Conservation (phyloP, 1,140 invertebrate species). For the Meloidogyne floridensis region DNA sequence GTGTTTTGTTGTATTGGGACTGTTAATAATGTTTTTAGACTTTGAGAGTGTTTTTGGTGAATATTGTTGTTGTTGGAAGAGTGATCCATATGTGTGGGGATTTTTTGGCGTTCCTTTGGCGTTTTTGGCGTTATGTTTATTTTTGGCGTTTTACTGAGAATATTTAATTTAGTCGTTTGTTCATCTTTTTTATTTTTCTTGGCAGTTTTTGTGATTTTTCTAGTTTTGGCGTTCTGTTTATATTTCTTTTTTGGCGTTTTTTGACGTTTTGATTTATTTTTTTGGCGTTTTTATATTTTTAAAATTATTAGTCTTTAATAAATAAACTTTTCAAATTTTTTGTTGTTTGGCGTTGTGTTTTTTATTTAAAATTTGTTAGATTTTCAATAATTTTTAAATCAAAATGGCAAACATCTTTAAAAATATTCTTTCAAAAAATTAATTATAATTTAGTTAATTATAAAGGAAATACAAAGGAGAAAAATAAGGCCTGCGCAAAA, state of each 20-base stretch:
- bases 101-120: neutral
- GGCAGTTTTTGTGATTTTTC: too few species aligned
- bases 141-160: too few species aligned
- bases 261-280: too few species aligned
- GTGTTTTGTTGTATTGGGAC: neutral
- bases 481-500: neutral
- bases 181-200: too few species aligned
- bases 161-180: too few species aligned
- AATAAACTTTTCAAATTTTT: too few species aligned
- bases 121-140: neutral
- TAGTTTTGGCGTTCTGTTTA: too few species aligned
- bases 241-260: too few species aligned
- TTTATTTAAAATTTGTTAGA: too few species aligned
- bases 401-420: constrained; percentile 3
- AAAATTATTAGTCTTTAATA: too few species aligned
- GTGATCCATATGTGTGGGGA: neutral
- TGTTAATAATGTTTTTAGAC: neutral
- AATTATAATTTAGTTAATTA: neutral
- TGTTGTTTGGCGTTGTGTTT: too few species aligned
- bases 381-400: neutral
- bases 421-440: neutral
- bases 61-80: neutral
- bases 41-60: neutral
- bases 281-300: too few species aligned
- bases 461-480: neutral